Percentiles rank a stretch among this genome's conserved stretches.
phyloP scores from a whole-genome alignment of 1,140 invertebrate species.

The Euwallacea similis region DNA sequence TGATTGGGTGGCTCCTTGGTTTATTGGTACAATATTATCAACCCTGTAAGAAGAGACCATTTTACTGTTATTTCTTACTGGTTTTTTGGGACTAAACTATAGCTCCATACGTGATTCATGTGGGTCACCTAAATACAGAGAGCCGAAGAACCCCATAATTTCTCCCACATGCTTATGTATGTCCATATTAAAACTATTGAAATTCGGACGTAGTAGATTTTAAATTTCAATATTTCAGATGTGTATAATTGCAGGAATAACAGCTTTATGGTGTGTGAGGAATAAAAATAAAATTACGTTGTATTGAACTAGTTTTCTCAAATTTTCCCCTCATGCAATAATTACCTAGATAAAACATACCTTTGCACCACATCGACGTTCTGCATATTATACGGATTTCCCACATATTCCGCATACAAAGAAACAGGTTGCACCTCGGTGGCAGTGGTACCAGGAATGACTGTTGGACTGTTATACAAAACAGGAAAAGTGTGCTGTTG shows the following conservation, averaged over 20 bases:
- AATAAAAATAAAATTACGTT: background rate
- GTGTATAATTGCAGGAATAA: background rate
- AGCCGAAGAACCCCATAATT: too few species aligned
- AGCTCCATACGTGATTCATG: too few species aligned
- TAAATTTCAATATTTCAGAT: background rate
- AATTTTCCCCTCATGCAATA: too few species aligned
- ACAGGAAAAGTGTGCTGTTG: constrained; percentile 45
- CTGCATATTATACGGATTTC: constrained; percentile 57
- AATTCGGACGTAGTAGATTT: background rate
- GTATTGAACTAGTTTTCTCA: background rate
- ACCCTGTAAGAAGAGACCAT: too few species aligned
- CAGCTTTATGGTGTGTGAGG: background rate
- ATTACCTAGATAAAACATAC: constrained; percentile 3
- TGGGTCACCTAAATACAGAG: too few species aligned
- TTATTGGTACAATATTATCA: too few species aligned
- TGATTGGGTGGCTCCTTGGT: too few species aligned
- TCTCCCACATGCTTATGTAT: too few species aligned
- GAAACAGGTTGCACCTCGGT: constrained; percentile 53
- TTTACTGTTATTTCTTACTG: too few species aligned
- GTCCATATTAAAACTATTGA: too few species aligned
- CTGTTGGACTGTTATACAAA: constrained; percentile 40
- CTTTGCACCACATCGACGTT: constrained; percentile 10
- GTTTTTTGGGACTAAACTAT: too few species aligned
- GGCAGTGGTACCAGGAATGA: constrained; percentile 33
- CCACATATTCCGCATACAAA: constrained; percentile 59